Percentiles rank a stretch among this genome's conserved stretches.
Evolutionary conservation across 1,140 invertebrate species (phyloP).

Genomic region (Aphis craccivora): DNA sequence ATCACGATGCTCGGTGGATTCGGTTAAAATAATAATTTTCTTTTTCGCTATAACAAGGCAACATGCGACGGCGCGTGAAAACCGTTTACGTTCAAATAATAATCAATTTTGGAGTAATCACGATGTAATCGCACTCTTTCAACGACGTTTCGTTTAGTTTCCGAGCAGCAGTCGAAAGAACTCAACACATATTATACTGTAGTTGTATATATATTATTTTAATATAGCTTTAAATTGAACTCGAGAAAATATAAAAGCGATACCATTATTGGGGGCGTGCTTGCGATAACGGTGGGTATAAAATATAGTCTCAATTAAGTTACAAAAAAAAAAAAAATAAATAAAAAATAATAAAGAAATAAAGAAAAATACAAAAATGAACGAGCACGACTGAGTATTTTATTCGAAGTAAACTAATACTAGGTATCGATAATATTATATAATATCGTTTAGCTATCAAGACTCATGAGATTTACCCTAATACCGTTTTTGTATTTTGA

Average conservation of each 20-base stretch:
- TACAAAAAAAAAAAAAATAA: background rate
- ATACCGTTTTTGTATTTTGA: too few species aligned
- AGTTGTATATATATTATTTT: background rate
- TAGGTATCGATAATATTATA: background rate
- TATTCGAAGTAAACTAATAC: background rate
- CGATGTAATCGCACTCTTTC: background rate
- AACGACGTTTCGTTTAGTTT: slow-evolving; percentile 22
- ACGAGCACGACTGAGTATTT: background rate
- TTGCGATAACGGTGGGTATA: background rate
- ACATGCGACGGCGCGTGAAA: background rate
- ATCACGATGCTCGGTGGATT: background rate
- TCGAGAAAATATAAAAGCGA: slow-evolving; percentile 17
- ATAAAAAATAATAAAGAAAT: too few species aligned
- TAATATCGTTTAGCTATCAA: background rate
- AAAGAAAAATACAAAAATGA: background rate
- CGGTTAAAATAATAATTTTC: background rate
- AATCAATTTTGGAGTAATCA: background rate
- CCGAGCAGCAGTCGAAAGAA: background rate
- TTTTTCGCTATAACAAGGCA: background rate
- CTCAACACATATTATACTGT: background rate
- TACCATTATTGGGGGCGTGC: background rate
- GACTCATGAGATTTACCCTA: too few species aligned
- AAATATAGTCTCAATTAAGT: slow-evolving; percentile 31
- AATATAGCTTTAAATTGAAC: slow-evolving; percentile 34
- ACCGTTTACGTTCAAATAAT: background rate